Evolutionary conservation across 2,888 invertebrate species (phyloP), one percentile per base, ranked within the genome.

Genomic region (Sussaba pulchella): DNA sequence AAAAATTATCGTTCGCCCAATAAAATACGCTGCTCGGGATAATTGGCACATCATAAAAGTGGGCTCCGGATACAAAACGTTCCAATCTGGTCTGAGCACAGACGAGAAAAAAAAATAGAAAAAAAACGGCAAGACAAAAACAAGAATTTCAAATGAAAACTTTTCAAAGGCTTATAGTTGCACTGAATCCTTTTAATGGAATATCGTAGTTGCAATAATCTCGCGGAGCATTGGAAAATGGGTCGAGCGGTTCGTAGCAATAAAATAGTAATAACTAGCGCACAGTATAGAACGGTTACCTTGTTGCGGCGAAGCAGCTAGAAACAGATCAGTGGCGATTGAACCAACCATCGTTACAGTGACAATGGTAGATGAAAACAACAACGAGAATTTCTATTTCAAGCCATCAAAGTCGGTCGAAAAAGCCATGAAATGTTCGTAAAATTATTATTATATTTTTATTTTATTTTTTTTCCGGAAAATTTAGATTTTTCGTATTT

Each of bases 201-300:
- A 63, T 57, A 54, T 72, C 43, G 14, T 19, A 59, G 36, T 36
- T 9, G n/a, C 47, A 70, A 47, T 74, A 71, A 57, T 63, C n/a
- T 64, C 66, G 67, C 78, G 64, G 70, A 54, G 57, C 43, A 66
- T 63, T 52, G 61, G 74, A 77, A 83, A 83, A 82, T 77, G 72
- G 67, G 80, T 74, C 80, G 63, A 78, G 54, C 4, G n/a, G 59
- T 9, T 45, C n/a, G 19, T 5, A 70, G 76, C 66, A 69, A 83
- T 84, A 84, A 84, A 83, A 82, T 81, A 54, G 63, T 64, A 76
- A 82, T 74, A 67, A 12, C 14, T 14, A 14, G 17, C 57, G 10
- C n/a, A 50, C 70, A 79, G 70, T 66, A 73, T 70, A 75, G 69
- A 50, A 47, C 67, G 70, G n/a, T 14, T 47, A 26, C 31, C 36